Conservation (phyloP, 2,797 vertebrate genomes). For the Rhinophrynus dorsalis region DNA sequence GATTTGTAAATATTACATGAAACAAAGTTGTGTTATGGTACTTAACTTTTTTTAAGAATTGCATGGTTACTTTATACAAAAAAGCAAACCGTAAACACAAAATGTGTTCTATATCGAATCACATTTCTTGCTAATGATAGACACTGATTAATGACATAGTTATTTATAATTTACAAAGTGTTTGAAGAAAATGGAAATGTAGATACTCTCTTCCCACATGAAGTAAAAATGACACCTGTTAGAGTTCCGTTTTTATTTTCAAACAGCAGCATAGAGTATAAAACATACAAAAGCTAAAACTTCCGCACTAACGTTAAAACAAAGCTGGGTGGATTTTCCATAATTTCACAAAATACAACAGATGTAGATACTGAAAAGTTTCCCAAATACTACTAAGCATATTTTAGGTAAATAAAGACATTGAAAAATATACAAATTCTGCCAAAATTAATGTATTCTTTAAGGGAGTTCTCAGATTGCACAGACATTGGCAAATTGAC, state of each 20-base stretch:
- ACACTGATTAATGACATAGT: too few species aligned
- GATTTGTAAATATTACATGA: too few species aligned
- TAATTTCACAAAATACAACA: constrained; percentile 72
- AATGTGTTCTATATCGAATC: too few species aligned
- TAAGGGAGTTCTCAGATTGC: constrained; percentile 63
- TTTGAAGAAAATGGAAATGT: too few species aligned
- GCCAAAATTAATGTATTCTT: constrained; percentile 65
- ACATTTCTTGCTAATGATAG: too few species aligned
- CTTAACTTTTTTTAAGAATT: too few species aligned
- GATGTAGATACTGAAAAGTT: constrained; percentile 73
- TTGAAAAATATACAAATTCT: constrained; percentile 71
- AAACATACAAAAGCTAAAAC: constrained; percentile 82
- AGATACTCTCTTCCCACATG: too few species aligned
- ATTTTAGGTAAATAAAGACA: constrained; percentile 62
- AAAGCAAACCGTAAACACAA: too few species aligned
- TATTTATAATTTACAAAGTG: too few species aligned
- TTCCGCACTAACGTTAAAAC: constrained; percentile 70
- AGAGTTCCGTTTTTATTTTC: constrained; percentile 70
- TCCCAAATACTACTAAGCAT: constrained; percentile 71
- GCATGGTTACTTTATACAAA: too few species aligned
- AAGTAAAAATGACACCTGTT: constrained; percentile 40
- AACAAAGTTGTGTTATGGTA: too few species aligned
- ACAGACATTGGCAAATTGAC: constrained; percentile 66
- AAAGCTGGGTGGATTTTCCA: constrained; percentile 66
- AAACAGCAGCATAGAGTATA: constrained; percentile 72